These are phyloP conservation scores for Marisa cornuarietis DNA, from an alignment of 1,140 invertebrate genomes.

Conservation along the genomic window DNA sequence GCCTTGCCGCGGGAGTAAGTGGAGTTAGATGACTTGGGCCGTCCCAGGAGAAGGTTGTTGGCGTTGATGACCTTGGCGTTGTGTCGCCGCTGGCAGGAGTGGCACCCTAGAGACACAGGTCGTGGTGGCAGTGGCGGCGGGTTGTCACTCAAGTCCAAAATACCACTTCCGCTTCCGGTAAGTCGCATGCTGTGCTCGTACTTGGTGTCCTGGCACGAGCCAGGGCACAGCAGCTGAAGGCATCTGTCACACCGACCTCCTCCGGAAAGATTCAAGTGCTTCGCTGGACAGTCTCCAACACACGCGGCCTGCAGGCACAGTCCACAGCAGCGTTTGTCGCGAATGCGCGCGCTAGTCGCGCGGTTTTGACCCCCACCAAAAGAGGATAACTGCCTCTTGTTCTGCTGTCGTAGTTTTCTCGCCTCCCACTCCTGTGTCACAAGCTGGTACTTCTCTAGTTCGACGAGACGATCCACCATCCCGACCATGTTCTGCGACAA, in stretches of 20 bases:
- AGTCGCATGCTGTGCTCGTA: conserved; percentile 57
- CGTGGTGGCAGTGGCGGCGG: conserved; percentile 24
- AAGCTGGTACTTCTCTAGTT: conserved; percentile 53
- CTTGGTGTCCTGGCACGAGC: conserved; percentile 46
- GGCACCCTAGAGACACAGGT: conserved; percentile 43
- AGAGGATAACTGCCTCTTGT: conserved; percentile 29
- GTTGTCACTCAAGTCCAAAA: conserved; percentile 29
- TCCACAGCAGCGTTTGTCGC: conserved; percentile 49
- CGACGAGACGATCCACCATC: conserved; percentile 52
- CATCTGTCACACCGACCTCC: conserved; percentile 44
- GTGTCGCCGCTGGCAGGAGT: conserved; percentile 47
- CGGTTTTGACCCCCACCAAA: neutral
- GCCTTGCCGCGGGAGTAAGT: conserved; percentile 48
- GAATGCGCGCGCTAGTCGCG: conserved; percentile 36
- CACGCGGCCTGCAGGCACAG: conserved; percentile 56
- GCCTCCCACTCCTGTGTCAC: conserved; percentile 59
- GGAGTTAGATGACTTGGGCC: conserved; percentile 50
- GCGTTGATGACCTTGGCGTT: conserved; percentile 56
- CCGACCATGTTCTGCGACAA: conserved; percentile 28
- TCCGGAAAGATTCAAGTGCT: conserved; percentile 30
- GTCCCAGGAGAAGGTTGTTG: conserved; percentile 50
- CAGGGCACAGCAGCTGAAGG: conserved; percentile 47
- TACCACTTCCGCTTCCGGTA: conserved; percentile 19
- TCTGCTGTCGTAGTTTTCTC: conserved; percentile 33
- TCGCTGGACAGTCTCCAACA: conserved; percentile 59